Conservation (phyloP, 2,113 vertebrate genomes). For the Leucopsar rothschildi region DNA sequence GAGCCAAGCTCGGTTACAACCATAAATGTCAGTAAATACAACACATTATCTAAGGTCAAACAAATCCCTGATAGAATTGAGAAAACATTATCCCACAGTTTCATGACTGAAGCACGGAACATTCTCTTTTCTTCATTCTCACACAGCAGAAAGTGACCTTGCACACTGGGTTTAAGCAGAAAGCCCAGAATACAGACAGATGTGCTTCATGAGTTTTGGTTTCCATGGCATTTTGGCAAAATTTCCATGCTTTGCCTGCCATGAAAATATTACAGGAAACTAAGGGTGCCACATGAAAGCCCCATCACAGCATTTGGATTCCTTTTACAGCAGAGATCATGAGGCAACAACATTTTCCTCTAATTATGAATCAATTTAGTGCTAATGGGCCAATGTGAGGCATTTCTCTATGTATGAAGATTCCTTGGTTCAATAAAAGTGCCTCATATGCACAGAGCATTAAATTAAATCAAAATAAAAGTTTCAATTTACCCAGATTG, state of each 20-base stretch:
- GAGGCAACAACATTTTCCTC: slow-evolving; percentile 16
- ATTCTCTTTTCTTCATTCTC: not conserved
- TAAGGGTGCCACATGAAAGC: not conserved
- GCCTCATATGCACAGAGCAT: slow-evolving; percentile 15
- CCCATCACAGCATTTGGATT: not conserved
- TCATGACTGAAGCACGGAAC: not conserved
- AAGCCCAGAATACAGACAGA: not conserved
- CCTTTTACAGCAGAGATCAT: not conserved
- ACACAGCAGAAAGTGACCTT: not conserved
- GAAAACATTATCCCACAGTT: not conserved
- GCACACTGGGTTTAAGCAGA: not conserved
- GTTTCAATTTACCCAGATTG: slow-evolving; percentile 41
- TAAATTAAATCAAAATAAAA: slow-evolving; percentile 51
- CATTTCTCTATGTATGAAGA: not conserved
- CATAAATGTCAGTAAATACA: not conserved
- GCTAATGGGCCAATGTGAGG: slow-evolving; percentile 16
- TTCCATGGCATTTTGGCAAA: not conserved
- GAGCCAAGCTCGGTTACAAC: not conserved
- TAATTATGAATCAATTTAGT: slow-evolving; percentile 42
- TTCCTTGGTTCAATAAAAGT: not conserved
- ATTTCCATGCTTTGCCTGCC: not conserved
- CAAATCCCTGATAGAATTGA: not conserved
- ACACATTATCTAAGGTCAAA: not conserved
- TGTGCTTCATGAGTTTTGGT: not conserved
- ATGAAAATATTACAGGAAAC: not conserved